A percentile compares a stretch with the other conserved stretches of the same genome.
Evolutionary conservation across 2,113 vertebrate genomes (phyloP).

Genomic region (Picathartes gymnocephalus): DNA sequence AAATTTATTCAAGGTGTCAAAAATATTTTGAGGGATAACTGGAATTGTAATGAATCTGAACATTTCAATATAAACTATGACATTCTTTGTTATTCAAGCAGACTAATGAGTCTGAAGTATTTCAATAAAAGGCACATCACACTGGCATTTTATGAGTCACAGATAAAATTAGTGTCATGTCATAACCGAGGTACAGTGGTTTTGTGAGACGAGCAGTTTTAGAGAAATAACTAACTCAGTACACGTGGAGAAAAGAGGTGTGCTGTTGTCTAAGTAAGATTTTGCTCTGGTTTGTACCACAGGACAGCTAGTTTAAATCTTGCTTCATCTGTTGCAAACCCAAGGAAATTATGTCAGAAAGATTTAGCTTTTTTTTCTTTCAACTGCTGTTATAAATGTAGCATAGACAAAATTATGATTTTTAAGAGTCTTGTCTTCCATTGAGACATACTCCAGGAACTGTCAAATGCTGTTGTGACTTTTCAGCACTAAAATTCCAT

Average conservation of each 20-base stretch:
- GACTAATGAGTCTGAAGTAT: conserved; percentile 32
- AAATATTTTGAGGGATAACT: neutral
- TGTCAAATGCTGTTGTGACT: neutral
- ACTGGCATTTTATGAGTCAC: conserved; percentile 33
- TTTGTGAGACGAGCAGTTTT: neutral
- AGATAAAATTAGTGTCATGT: neutral
- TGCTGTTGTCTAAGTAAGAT: neutral
- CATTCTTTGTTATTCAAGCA: conserved; percentile 35
- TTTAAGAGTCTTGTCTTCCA: neutral
- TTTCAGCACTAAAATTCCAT: neutral
- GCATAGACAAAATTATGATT: neutral
- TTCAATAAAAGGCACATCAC: conserved; percentile 18
- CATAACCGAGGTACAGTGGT: neutral
- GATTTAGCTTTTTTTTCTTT: neutral
- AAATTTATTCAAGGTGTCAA: neutral
- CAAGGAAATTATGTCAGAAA: neutral
- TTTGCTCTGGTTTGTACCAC: neutral
- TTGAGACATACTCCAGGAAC: neutral
- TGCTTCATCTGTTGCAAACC: neutral
- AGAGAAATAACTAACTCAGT: neutral
- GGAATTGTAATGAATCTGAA: neutral
- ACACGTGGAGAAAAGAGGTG: neutral
- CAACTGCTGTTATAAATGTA: neutral
- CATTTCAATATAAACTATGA: neutral
- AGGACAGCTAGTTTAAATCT: neutral